phyloP scores from a whole-genome alignment of 2,888 invertebrate species.

The Aphidius colemani region DNA sequence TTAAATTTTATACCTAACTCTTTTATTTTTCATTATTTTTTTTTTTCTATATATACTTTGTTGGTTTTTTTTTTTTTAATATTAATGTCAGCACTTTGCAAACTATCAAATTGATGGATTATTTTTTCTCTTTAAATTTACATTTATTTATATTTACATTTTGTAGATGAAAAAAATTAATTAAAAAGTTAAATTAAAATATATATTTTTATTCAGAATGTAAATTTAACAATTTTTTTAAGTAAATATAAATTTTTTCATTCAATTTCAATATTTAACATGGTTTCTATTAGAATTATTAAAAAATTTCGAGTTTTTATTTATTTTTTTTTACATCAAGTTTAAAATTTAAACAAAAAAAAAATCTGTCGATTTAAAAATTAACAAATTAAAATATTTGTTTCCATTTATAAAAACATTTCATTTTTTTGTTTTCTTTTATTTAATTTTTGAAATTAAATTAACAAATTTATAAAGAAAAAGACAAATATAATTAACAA shows the following conservation, averaged over 20 bases:
- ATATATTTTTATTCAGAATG: neutral
- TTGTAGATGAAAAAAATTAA: no score
- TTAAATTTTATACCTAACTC: conserved; percentile 2
- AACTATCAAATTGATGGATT: neutral
- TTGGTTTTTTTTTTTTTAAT: neutral
- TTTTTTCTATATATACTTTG: neutral
- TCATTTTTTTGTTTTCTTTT: no score
- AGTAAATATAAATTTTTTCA: no score
- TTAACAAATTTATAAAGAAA: neutral
- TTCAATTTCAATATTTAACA: no score
- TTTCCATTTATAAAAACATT: no score
- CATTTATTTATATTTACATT: no score
- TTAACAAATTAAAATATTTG: no score
- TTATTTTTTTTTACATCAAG: conserved; percentile 2
- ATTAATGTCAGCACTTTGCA: neutral
- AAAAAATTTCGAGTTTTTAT: neutral
- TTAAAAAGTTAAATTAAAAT: neutral
- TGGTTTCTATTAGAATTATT: no score
- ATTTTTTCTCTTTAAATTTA: neutral
- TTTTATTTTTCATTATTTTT: neutral
- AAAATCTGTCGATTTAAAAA: no score
- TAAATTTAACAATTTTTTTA: no score
- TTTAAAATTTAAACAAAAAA: neutral
- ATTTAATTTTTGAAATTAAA: no score
- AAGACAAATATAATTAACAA: neutral